A percentile compares a stretch with the other conserved stretches of the same genome.
These are phyloP conservation scores for Trimorus sp. DNA, from an alignment of 2,888 invertebrate species.

Conservation along the genomic window DNA sequence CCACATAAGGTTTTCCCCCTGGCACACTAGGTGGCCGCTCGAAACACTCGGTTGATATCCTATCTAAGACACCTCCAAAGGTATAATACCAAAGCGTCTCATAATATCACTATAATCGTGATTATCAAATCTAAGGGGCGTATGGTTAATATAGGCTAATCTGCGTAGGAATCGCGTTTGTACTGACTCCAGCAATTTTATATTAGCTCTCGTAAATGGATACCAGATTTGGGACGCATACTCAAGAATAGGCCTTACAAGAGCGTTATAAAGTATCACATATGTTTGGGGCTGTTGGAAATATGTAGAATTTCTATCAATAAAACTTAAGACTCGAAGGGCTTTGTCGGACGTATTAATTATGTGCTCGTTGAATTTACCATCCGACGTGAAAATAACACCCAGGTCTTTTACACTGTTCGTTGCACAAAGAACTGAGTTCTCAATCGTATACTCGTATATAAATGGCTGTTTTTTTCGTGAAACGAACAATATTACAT, in stretches of 20 bases:
- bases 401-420: background rate
- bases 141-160: background rate
- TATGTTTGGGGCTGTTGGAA: no score
- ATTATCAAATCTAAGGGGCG: background rate
- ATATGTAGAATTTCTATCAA: no score
- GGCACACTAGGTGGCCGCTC: no score
- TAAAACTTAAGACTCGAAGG: no score
- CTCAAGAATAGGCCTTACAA: background rate
- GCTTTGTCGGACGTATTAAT: no score
- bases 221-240: background rate
- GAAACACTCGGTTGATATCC: no score
- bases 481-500: no score
- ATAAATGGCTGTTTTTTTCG: background rate
- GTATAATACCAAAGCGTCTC: background rate
- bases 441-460: background rate
- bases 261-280: background rate
- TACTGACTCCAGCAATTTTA: background rate
- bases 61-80: background rate
- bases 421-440: background rate
- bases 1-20: no score
- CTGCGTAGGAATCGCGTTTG: background rate
- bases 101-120: background rate
- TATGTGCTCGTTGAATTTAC: background rate
- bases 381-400: background rate
- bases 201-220: background rate